Evolutionary conservation across 2,113 vertebrate species (phyloP).

Genomic region (Philantomba maxwellii): DNA sequence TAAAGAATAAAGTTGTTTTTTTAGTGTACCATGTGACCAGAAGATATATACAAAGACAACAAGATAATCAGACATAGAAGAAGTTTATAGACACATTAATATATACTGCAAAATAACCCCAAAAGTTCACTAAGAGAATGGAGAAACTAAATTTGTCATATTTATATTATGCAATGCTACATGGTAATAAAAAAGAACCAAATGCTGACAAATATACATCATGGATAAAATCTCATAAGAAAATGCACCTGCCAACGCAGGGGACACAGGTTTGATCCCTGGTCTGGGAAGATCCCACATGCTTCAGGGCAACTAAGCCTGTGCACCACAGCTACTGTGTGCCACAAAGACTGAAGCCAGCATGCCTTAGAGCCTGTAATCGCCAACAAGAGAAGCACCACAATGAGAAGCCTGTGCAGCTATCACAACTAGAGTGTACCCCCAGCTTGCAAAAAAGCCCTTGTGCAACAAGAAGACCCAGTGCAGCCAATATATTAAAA

Average conservation of each 20-base stretch:
- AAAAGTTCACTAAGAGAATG: background rate
- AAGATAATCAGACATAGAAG: background rate
- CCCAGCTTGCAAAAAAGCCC: background rate
- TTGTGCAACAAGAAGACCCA: background rate
- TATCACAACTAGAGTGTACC: background rate
- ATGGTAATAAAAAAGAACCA: background rate
- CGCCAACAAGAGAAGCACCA: background rate
- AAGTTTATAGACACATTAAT: background rate
- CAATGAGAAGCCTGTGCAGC: background rate
- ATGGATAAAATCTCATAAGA: background rate
- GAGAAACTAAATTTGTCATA: background rate
- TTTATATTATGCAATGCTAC: background rate
- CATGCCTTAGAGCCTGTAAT: background rate
- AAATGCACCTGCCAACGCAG: background rate
- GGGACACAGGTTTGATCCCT: background rate
- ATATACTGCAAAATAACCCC: background rate
- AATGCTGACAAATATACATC: background rate
- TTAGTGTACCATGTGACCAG: background rate
- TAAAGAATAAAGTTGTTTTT: background rate
- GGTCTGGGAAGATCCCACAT: background rate
- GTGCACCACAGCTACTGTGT: background rate
- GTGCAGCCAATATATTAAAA: too few relatives aligned
- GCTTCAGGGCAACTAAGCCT: background rate
- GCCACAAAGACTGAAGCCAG: background rate
- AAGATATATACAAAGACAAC: background rate